Conservation (phyloP, 2,797 vertebrate species). For the Morelia viridis region DNA sequence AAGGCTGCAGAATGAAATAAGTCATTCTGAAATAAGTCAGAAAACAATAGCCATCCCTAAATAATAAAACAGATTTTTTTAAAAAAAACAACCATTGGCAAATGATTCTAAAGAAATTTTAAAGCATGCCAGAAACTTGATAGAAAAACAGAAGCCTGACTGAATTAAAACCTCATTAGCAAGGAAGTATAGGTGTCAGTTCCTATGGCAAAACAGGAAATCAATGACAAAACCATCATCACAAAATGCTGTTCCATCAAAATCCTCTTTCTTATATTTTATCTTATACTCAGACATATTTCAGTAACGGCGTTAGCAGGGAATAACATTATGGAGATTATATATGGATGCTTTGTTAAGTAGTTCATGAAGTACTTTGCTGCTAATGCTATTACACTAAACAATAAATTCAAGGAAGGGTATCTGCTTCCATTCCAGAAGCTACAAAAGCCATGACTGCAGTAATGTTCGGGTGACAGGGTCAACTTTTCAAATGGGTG, state of each 20-base stretch:
- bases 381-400: background rate
- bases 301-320: constrained; percentile 59
- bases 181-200: constrained; percentile 33
- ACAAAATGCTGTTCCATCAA: constrained; percentile 51
- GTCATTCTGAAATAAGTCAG: too few relatives aligned
- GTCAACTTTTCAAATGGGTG: background rate
- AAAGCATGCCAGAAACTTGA: background rate
- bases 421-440: background rate
- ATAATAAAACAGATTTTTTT: background rate
- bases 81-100: background rate
- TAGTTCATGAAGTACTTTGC: background rate
- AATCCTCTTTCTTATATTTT: constrained; percentile 59
- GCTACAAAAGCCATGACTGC: background rate
- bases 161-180: constrained; percentile 4
- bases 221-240: background rate
- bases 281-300: constrained; percentile 58
- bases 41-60: background rate
- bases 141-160: background rate
- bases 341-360: constrained; percentile 62
- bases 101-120: background rate
- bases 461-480: background rate
- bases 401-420: constrained; percentile 3
- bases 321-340: constrained; percentile 58
- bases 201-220: constrained; percentile 23
- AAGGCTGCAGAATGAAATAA: background rate